Percentiles rank a stretch among this genome's conserved stretches.
These are phyloP conservation scores for Phymorhynchus buccinoides DNA, from an alignment of 1,140 invertebrate genomes.

Conservation along the genomic window DNA sequence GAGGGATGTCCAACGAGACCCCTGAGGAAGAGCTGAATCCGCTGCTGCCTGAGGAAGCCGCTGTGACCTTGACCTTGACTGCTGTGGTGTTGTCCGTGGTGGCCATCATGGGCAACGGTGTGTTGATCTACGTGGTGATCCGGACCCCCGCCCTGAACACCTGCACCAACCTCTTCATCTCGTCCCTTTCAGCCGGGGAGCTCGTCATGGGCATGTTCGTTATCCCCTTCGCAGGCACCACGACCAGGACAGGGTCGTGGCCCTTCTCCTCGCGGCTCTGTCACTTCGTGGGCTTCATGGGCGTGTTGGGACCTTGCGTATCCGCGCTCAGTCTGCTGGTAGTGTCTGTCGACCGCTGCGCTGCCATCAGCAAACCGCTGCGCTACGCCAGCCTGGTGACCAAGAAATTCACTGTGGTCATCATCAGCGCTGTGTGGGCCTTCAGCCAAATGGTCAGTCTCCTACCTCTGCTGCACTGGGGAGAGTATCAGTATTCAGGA, in stretches of 20 bases:
- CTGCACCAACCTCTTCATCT: constrained; percentile 52
- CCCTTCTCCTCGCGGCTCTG: constrained; percentile 37
- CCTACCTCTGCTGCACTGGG: constrained; percentile 35
- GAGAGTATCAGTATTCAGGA: constrained; percentile 24
- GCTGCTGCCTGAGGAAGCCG: neutral
- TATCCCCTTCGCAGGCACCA: constrained; percentile 40
- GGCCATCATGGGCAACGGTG: constrained; percentile 40
- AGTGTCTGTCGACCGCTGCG: constrained; percentile 47
- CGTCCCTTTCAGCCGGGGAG: constrained; percentile 45
- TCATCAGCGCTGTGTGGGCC: constrained; percentile 41
- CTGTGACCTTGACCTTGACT: constrained; percentile 23
- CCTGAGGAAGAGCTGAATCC: neutral
- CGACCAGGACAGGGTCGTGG: constrained; percentile 21
- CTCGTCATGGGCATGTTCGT: constrained; percentile 42
- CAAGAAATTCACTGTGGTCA: neutral
- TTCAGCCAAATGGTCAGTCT: constrained; percentile 34
- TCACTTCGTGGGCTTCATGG: constrained; percentile 35
- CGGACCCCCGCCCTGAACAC: constrained; percentile 44
- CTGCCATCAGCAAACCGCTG: constrained; percentile 50
- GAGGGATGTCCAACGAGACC: constrained; percentile 21
- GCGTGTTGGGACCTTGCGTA: constrained; percentile 39
- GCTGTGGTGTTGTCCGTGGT: constrained; percentile 40
- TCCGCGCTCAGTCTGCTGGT: constrained; percentile 45
- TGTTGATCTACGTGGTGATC: constrained; percentile 47
- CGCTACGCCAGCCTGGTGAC: constrained; percentile 46